These are phyloP conservation scores for Bruchidius siliquastri DNA, from an alignment of 2,888 invertebrate genomes.

Conservation along the genomic window DNA sequence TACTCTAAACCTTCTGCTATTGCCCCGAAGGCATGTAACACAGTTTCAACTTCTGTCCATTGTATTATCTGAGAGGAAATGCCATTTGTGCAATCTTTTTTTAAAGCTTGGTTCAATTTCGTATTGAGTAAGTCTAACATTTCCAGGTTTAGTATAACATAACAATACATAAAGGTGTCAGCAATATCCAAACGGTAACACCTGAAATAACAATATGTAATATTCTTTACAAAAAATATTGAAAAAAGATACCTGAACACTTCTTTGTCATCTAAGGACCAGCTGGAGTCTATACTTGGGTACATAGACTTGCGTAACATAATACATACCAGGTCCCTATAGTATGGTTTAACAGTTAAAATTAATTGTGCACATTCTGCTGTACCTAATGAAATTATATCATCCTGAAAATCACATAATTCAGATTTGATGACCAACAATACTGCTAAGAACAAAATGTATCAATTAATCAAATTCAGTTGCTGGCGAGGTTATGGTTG, in stretches of 20 bases:
- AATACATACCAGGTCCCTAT: constrained; percentile 70
- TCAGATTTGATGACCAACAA: neutral
- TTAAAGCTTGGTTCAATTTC: constrained; percentile 56
- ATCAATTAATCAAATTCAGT: no score
- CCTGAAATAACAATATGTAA: constrained; percentile 36
- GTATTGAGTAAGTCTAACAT: constrained; percentile 67
- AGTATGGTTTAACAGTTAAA: constrained; percentile 68
- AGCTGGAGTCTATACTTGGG: constrained; percentile 54
- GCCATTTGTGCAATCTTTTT: constrained; percentile 40
- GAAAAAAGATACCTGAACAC: constrained; percentile 50
- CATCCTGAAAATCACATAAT: constrained; percentile 51
- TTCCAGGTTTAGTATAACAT: constrained; percentile 70
- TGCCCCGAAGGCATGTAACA: constrained; percentile 62
- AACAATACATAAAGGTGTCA: constrained; percentile 68
- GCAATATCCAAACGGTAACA: constrained; percentile 53
- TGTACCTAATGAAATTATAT: constrained; percentile 52
- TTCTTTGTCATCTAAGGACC: constrained; percentile 78
- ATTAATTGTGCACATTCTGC: constrained; percentile 50
- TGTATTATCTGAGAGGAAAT: constrained; percentile 26
- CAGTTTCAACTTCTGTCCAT: constrained; percentile 62
- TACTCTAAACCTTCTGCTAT: constrained; percentile 59
- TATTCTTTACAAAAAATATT: neutral
- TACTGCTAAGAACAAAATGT: no score
- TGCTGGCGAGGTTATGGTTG: no score
- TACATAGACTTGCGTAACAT: constrained; percentile 76